Base-by-base conservation (phyloP, 2,888 invertebrate species). In the Xestia c-nigrum region DNA sequence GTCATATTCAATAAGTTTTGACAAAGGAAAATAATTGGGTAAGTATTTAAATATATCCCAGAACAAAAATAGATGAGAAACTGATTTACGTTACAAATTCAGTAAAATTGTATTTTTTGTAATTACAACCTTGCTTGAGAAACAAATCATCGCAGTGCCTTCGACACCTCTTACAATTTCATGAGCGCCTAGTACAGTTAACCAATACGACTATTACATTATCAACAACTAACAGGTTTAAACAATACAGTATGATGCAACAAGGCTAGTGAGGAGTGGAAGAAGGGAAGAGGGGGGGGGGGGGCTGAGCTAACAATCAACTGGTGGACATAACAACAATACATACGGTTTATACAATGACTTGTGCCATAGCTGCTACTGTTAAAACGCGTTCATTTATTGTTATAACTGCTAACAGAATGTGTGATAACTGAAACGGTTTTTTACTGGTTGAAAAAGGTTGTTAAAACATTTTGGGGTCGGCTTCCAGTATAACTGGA, bases 191-290 rank as follows among this genome's bases (percentile, higher is more conserved):
- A 31, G 40, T 47, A 40, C n/a, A 63, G 46, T 43, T 10, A 61
- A 10, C 43, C 61, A 71, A 64, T 67, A 75, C 59, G 14, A 40
- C 12, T 16, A 65, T 68, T 64, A 61, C 59, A 70, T 64, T 80
- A 43, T 52, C 14, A 84, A 55, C 19, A 2, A 50, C 16, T 72
- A 61, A 57, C 61, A 72, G 10, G 24, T 63, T 67, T 52, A 78
- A 85, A 85, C 84, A 88, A 83, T 80, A 67, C 69, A 67, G 40
- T 59, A 57, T 88, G 86, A 74, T 75, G 78, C 78, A 88, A 88
- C 38, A n/a, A 68, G 50, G 38, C 64, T 55, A 47, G 24, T 19
- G 65, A 21, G 55, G 66, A 31, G 19, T 43, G 55, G 40, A 7
- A 5, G 21, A 71, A 9, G 57, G 59, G 14, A 57, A 47, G 38